phyloP scores from a whole-genome alignment of 2,797 vertebrate species.

The Siniperca scherzeri region DNA sequence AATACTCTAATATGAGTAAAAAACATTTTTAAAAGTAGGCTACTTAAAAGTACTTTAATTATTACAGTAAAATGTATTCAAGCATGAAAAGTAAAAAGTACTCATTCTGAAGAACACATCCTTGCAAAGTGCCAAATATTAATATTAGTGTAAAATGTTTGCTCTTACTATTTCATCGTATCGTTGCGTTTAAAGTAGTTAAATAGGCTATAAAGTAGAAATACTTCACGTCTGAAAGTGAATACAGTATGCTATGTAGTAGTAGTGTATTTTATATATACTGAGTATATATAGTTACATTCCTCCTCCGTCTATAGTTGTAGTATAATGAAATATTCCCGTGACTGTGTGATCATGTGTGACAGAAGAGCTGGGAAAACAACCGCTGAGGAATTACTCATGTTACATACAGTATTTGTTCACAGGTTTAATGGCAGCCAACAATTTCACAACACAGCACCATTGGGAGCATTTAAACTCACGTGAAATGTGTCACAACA shows the following conservation, averaged over 20 bases:
- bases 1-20: background rate
- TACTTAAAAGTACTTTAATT: background rate
- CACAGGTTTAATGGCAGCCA: background rate
- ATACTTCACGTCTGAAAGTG: background rate
- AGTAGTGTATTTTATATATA: no score
- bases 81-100: background rate
- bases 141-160: background rate
- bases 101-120: background rate
- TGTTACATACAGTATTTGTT: background rate
- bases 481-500: background rate
- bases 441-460: background rate
- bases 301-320: background rate
- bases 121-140: background rate
- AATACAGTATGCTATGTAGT: background rate
- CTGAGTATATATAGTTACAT: no score
- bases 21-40: background rate
- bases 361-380: background rate
- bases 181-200: background rate
- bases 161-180: background rate
- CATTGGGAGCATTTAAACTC: background rate
- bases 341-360: background rate
- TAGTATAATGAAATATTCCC: background rate
- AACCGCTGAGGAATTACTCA: background rate
- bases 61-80: background rate
- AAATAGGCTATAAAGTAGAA: background rate